These are phyloP conservation scores for Diuraphis noxia DNA, from an alignment of 1,140 invertebrate genomes.

Conservation along the genomic window DNA sequence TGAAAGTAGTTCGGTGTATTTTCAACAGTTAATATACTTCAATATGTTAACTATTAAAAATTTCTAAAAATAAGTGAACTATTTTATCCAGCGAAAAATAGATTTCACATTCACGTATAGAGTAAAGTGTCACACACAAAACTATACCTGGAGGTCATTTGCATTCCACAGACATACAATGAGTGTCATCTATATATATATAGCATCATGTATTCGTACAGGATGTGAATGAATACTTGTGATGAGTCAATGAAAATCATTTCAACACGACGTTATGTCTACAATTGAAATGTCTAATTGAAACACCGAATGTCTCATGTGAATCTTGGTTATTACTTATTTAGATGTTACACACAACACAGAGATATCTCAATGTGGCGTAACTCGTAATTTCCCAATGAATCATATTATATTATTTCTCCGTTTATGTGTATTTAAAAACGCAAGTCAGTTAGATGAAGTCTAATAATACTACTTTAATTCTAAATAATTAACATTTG, in stretches of 20 bases:
- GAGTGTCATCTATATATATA: neutral
- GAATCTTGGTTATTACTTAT: neutral
- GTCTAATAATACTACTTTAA: neutral
- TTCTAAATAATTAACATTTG: neutral
- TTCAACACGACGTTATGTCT: no score
- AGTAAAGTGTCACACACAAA: neutral
- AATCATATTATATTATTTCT: neutral
- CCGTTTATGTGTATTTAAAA: neutral
- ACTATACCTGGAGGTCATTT: slow-evolving; percentile 19
- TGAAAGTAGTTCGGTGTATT: neutral
- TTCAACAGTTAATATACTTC: neutral
- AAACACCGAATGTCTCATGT: neutral
- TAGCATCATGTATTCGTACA: neutral
- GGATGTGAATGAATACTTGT: slow-evolving; percentile 12
- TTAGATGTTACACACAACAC: neutral
- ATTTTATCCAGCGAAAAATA: neutral
- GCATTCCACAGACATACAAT: neutral
- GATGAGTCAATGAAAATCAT: slow-evolving; percentile 38
- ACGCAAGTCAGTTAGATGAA: neutral
- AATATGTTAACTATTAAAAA: neutral
- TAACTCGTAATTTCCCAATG: neutral
- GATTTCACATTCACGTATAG: neutral
- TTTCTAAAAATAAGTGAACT: slow-evolving; percentile 7
- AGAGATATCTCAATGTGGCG: neutral
- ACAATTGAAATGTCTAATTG: slow-evolving; percentile 27